Evolutionary conservation across 2,797 vertebrate species (phyloP).

Genomic region (Sparus aurata): DNA sequence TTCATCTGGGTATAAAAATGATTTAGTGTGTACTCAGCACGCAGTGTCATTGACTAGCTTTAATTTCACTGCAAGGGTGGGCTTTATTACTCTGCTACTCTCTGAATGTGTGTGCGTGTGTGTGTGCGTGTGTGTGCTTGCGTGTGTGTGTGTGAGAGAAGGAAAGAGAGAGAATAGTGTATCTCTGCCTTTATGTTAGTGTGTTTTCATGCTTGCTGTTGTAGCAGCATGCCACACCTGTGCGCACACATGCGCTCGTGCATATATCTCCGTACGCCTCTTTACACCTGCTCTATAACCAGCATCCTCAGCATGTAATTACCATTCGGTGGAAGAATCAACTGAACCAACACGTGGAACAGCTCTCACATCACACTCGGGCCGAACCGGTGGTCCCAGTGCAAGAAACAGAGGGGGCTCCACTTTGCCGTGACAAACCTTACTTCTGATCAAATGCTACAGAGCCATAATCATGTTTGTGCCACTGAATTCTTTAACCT

Average conservation of each 20-base stretch:
- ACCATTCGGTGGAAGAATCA: conserved; percentile 60
- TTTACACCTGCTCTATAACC: conserved; percentile 12
- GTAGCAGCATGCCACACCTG: conserved; percentile 43
- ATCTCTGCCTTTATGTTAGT: conserved; percentile 43
- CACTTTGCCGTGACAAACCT: conserved; percentile 83
- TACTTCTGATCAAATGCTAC: conserved; percentile 87
- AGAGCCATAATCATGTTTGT: conserved; percentile 89
- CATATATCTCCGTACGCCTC: conserved; percentile 38
- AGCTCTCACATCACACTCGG: conserved; percentile 54
- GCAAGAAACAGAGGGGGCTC: conserved; percentile 57
- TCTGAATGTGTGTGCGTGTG: conserved; percentile 40
- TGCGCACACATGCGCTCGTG: conserved; percentile 17
- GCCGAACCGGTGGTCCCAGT: conserved; percentile 57
- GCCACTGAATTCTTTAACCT: conserved; percentile 91
- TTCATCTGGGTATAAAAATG: conserved; percentile 88
- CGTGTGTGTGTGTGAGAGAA: neutral
- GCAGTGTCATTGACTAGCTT: conserved; percentile 84
- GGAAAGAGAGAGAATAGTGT: conserved; percentile 44
- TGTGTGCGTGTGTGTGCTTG: conserved; percentile 1
- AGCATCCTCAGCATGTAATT: conserved; percentile 57
- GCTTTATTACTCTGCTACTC: conserved; percentile 80
- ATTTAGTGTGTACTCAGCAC: conserved; percentile 86
- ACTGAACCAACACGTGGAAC: conserved; percentile 68
- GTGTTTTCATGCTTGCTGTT: conserved; percentile 32
- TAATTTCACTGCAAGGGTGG: conserved; percentile 85